Evolutionary conservation across 2,797 vertebrate genomes (phyloP), one percentile per base, ranked within the genome.

Genomic region (Ibycter americanus): DNA sequence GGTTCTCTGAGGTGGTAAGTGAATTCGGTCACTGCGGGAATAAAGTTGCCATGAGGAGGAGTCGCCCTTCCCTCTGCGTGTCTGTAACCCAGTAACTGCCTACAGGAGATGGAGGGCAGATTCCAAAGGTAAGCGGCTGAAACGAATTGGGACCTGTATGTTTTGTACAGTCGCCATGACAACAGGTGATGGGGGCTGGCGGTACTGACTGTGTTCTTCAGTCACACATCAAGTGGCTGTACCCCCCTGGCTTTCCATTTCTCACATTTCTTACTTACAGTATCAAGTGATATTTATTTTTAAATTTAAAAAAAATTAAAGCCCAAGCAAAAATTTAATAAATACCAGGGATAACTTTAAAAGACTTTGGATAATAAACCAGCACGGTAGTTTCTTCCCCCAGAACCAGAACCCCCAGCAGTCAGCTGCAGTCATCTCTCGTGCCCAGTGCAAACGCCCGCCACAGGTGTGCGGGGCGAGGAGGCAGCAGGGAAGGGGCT

Each of bases 1-100:
- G 96, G 97, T 95, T 96, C 96, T 89, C 68, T 67, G 72, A 80
- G 96, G 95, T 27, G 95, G 97, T 97, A 97, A 97, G 97, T 94
- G 94, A 38, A 31, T 34, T 79, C 1, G 11, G 90, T 62, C 73
- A 32, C 77, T 38, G 55, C 14, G 68, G 93, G 92, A 87, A 46
- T 15, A 34, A 58, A 38, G 55, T 34, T 16, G 66, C 70, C 46
- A 6, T 3, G 12, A 32, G 31, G 12, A 21, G 3, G 3, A 6
- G 38, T 8, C 55, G 77, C 22, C 0, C 13, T 29, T n/a, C 40
- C 77, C 63, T 32, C 16, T 17, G 3, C 0, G 3, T 49, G 15
- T 17, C 49, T 11, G 34, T 5, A 31, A n/a, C 13, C 38, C 3
- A 0, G 23, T 14, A 10, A 6, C 29, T 14, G 5, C 15, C 52